Evolutionary conservation across 1,140 invertebrate genomes (phyloP).

Genomic region (Listronotus bonariensis): DNA sequence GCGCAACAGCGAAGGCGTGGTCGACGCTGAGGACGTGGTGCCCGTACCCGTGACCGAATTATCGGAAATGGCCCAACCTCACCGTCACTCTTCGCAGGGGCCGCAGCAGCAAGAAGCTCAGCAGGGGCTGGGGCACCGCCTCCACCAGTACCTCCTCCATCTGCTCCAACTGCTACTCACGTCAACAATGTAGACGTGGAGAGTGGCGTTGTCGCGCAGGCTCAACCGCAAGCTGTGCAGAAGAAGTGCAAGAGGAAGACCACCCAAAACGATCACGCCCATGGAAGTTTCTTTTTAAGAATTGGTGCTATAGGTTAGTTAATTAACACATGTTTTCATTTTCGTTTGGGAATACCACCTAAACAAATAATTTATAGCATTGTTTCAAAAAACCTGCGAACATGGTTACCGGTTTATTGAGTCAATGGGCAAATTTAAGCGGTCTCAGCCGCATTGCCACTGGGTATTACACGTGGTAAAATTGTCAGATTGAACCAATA

Average conservation of each 20-base stretch:
- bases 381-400: too few species aligned
- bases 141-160: slow-evolving; percentile 26
- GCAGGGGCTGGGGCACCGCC: slow-evolving; percentile 15
- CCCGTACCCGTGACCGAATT: slow-evolving; percentile 54
- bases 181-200: slow-evolving; percentile 65
- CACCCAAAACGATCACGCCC: slow-evolving; percentile 89
- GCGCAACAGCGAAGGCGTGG: slow-evolving; percentile 56
- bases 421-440: too few species aligned
- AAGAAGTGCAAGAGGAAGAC: slow-evolving; percentile 81
- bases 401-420: too few species aligned
- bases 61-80: slow-evolving; percentile 8
- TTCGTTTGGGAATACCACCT: too few species aligned
- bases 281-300: slow-evolving; percentile 94
- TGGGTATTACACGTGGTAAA: too few species aligned
- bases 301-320: slow-evolving; percentile 92
- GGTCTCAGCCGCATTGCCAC: too few species aligned
- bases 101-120: slow-evolving; percentile 44
- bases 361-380: too few species aligned
- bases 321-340: too few species aligned
- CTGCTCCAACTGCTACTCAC: slow-evolving; percentile 58
- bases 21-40: slow-evolving; percentile 53
- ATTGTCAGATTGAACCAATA: too few species aligned
- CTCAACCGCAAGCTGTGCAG: neutral
- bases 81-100: slow-evolving; percentile 36
- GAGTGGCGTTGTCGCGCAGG: slow-evolving; percentile 65